Evolutionary conservation across 2,113 vertebrate genomes (phyloP).

Genomic region (Epinephelus cyanopodus): DNA sequence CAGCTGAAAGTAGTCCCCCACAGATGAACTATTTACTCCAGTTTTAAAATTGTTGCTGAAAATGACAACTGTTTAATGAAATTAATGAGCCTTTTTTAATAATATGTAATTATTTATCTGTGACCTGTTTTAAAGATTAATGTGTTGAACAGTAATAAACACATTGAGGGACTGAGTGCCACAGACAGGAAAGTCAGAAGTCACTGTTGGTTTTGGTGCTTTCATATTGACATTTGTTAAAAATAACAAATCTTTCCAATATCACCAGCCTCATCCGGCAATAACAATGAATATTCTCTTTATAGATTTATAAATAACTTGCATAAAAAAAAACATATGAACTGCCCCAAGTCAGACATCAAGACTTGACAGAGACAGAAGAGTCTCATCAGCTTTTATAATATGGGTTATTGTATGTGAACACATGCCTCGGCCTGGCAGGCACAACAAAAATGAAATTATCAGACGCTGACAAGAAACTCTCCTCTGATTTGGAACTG

Average conservation of each 20-base stretch:
- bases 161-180: no score
- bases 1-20: background rate
- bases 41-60: background rate
- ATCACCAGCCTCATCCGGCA: background rate
- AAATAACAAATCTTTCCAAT: background rate
- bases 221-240: background rate
- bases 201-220: background rate
- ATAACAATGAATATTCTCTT: background rate
- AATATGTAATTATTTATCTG: no score
- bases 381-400: background rate
- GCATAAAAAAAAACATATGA: background rate
- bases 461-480: background rate
- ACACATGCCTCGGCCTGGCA: conserved; percentile 1
- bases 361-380: background rate
- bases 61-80: background rate
- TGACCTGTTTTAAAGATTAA: background rate
- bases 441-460: conserved; percentile 8
- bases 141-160: background rate
- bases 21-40: background rate
- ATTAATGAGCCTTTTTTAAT: no score
- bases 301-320: background rate
- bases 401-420: background rate
- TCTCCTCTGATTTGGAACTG: background rate
- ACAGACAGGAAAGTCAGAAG: background rate
- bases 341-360: fast-evolving